A percentile compares a stretch with the other conserved stretches of the same genome.
phyloP scores from a whole-genome alignment of 2,113 vertebrate species.

The Symphodus melops region DNA sequence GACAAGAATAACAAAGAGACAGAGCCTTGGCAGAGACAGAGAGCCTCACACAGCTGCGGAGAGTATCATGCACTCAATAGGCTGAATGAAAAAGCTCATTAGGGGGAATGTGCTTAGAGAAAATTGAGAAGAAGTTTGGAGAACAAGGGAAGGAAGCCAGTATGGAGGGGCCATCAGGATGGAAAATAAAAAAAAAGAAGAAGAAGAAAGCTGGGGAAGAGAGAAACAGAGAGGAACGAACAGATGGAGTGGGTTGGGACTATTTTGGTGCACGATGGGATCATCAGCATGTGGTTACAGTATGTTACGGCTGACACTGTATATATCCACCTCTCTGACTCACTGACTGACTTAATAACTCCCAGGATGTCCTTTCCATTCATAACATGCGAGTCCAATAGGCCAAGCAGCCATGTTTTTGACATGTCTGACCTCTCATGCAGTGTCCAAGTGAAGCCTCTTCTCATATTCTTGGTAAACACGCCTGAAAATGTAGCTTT shows the following conservation, averaged over 20 bases:
- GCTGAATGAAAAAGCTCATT: slow-evolving; percentile 57
- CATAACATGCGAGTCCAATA: slow-evolving; percentile 26
- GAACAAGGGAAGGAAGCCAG: slow-evolving; percentile 37
- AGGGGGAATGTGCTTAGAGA: slow-evolving; percentile 52
- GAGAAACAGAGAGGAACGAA: slow-evolving; percentile 58
- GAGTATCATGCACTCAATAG: slow-evolving; percentile 54
- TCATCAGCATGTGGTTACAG: slow-evolving; percentile 77
- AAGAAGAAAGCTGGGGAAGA: slow-evolving; percentile 36
- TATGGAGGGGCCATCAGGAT: slow-evolving; percentile 22
- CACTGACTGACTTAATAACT: slow-evolving; percentile 29
- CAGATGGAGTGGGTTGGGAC: slow-evolving; percentile 77
- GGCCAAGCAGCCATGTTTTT: not conserved
- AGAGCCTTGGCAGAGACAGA: slow-evolving; percentile 57
- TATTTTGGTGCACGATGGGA: slow-evolving; percentile 70
- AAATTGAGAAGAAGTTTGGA: slow-evolving; percentile 52
- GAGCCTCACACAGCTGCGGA: slow-evolving; percentile 37
- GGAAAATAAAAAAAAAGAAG: slow-evolving; percentile 32
- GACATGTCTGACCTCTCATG: not conserved
- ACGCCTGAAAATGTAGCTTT: too few relatives aligned
- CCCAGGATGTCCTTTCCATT: slow-evolving; percentile 38
- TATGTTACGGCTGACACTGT: slow-evolving; percentile 73
- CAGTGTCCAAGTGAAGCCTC: too few relatives aligned
- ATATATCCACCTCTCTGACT: slow-evolving; percentile 43
- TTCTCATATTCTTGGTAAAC: too few relatives aligned
- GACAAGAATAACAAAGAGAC: slow-evolving; percentile 56